A percentile compares a stretch with the other conserved stretches of the same genome.
Conservation (phyloP, 2,113 vertebrate genomes). For the Solenodon paradoxus region DNA sequence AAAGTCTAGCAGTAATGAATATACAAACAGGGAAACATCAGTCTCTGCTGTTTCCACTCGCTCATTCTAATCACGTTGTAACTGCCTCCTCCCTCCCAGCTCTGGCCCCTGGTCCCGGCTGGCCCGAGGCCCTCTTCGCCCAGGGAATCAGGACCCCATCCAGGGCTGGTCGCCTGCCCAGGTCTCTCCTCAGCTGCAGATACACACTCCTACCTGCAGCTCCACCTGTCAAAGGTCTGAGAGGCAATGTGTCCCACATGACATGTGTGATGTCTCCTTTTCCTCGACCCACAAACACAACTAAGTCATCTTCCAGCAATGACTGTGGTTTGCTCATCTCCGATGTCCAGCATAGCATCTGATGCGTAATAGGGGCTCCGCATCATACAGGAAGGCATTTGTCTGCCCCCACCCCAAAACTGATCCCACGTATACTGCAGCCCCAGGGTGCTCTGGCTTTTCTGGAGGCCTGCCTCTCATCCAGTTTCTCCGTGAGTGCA, state of each 20-base stretch:
- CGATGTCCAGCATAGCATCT: accelerated
- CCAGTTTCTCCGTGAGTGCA: no score
- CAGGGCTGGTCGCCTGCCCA: not conserved
- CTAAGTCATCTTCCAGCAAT: not conserved
- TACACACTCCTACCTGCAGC: not conserved
- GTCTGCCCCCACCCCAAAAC: not conserved
- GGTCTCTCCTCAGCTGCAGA: not conserved
- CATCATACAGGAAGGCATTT: not conserved
- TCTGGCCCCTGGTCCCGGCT: not conserved
- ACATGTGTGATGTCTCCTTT: not conserved
- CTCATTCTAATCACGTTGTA: not conserved
- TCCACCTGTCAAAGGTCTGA: not conserved
- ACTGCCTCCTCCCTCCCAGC: not conserved
- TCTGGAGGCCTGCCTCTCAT: no score
- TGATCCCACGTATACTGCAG: no score
- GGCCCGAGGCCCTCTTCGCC: not conserved
- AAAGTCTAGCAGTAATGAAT: not conserved
- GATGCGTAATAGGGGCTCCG: not conserved
- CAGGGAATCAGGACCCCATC: not conserved
- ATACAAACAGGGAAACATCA: accelerated
- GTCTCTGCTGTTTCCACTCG: not conserved
- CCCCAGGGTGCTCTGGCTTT: no score
- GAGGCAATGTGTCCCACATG: no score
- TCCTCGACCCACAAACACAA: not conserved
- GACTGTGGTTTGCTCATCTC: not conserved